Conservation (phyloP, 2,113 vertebrate genomes). For the Dendrocopos noguchii region DNA sequence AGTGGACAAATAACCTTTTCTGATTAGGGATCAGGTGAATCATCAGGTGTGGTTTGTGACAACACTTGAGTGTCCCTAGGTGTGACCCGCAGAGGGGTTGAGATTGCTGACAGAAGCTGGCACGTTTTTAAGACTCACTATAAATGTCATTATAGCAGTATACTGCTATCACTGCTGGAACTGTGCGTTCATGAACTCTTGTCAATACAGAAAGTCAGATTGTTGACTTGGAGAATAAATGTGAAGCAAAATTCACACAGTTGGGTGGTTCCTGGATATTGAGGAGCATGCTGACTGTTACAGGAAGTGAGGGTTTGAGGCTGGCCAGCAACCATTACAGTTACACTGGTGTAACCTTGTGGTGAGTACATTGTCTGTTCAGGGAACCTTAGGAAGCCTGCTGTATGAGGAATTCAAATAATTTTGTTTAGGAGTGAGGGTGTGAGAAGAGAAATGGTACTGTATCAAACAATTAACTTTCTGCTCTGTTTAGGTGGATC, state of each 20-base stretch:
- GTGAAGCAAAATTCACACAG: not conserved
- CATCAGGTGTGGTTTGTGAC: not conserved
- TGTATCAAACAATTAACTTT: not conserved
- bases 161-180: not conserved
- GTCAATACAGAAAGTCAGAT: rapidly evolving
- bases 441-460: not conserved
- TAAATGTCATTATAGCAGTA: not conserved
- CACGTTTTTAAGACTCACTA: not conserved
- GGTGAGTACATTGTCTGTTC: rapidly evolving
- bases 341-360: not conserved
- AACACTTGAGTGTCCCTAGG: not conserved
- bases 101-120: not conserved
- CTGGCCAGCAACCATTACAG: not conserved
- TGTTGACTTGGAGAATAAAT: not conserved
- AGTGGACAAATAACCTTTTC: not conserved
- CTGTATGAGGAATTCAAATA: not conserved
- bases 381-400: not conserved
- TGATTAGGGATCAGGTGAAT: not conserved
- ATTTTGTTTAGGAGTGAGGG: rapidly evolving
- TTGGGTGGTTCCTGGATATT: not conserved
- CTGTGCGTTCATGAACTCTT: not conserved
- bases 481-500: slow-evolving; percentile 84
- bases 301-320: not conserved
- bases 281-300: not conserved
- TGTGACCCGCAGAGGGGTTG: not conserved